These are phyloP conservation scores for Agapornis canus DNA, from an alignment of 2,797 vertebrate genomes.

Conservation along the genomic window DNA sequence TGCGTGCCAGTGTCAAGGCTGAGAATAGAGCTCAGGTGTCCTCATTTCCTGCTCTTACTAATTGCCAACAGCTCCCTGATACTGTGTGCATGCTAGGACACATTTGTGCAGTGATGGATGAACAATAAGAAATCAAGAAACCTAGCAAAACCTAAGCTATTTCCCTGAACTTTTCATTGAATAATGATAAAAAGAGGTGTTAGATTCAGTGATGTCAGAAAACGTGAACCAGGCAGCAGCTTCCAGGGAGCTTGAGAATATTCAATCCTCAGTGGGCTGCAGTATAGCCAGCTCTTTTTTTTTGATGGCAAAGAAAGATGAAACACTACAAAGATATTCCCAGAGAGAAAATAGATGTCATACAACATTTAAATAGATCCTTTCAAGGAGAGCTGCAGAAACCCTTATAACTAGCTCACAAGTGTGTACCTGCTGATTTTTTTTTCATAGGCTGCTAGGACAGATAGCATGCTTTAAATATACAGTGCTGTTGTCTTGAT, in stretches of 20 bases:
- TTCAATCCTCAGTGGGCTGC: slow-evolving; percentile 23
- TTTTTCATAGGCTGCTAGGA: background rate
- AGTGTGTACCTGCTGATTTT: slow-evolving; percentile 31
- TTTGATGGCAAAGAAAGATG: slow-evolving; percentile 65
- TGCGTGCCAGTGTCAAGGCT: background rate
- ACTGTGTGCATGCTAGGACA: background rate
- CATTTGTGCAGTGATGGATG: background rate
- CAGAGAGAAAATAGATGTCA: slow-evolving; percentile 62
- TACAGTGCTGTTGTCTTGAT: slow-evolving; percentile 39
- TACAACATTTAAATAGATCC: slow-evolving; percentile 71
- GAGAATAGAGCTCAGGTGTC: background rate
- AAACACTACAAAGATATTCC: slow-evolving; percentile 56
- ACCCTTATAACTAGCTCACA: slow-evolving; percentile 42
- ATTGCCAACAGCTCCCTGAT: background rate
- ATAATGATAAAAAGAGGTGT: background rate
- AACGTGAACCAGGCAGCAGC: slow-evolving; percentile 18
- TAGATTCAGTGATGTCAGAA: slow-evolving; percentile 15
- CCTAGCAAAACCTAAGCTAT: background rate
- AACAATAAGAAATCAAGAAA: background rate
- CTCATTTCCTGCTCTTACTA: background rate
- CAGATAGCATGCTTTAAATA: slow-evolving; percentile 56
- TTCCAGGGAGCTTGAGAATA: slow-evolving; percentile 24
- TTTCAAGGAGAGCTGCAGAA: slow-evolving; percentile 55
- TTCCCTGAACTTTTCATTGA: background rate
- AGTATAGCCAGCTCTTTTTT: slow-evolving; percentile 29